Conservation (phyloP, 1,140 invertebrate species). For the Pseudachorutes palmiensis region DNA sequence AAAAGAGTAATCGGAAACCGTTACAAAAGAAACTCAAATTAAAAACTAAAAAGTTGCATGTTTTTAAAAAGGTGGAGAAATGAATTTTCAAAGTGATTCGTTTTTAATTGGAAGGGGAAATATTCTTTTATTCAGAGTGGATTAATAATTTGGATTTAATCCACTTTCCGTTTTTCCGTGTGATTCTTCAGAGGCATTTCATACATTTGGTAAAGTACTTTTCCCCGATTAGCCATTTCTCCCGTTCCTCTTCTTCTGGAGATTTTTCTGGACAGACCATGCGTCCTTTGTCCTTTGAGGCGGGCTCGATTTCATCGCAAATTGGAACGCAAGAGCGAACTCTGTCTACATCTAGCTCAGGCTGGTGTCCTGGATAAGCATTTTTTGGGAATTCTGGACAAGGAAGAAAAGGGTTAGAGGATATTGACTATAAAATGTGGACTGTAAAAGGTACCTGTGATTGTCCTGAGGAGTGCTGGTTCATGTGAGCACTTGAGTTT, state of each 20-base stretch:
- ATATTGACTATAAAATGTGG: neutral
- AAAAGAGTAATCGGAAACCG: too few species aligned
- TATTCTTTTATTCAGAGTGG: neutral
- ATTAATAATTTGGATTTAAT: neutral
- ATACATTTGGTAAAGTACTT: too few species aligned
- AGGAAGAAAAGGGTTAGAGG: slow-evolving; percentile 3
- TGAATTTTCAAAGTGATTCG: too few species aligned
- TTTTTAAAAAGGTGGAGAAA: neutral
- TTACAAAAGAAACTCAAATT: too few species aligned
- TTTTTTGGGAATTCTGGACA: slow-evolving; percentile 16
- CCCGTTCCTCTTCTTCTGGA: too few species aligned
- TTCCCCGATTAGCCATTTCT: too few species aligned
- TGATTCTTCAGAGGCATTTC: too few species aligned
- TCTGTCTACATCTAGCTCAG: slow-evolving; percentile 19
- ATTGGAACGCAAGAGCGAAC: slow-evolving; percentile 12
- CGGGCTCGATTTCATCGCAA: neutral
- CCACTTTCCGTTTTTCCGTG: neutral
- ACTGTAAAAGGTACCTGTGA: slow-evolving; percentile 15
- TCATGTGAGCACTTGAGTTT: too few species aligned
- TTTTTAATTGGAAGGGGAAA: neutral
- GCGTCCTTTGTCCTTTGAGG: neutral
- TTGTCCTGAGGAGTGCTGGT: slow-evolving; percentile 15
- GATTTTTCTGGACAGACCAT: too few species aligned
- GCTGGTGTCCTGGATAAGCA: slow-evolving; percentile 25
- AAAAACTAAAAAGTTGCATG: neutral